These are phyloP conservation scores for Acleris sparsana DNA, from an alignment of 2,888 invertebrate genomes.

Conservation along the genomic window DNA sequence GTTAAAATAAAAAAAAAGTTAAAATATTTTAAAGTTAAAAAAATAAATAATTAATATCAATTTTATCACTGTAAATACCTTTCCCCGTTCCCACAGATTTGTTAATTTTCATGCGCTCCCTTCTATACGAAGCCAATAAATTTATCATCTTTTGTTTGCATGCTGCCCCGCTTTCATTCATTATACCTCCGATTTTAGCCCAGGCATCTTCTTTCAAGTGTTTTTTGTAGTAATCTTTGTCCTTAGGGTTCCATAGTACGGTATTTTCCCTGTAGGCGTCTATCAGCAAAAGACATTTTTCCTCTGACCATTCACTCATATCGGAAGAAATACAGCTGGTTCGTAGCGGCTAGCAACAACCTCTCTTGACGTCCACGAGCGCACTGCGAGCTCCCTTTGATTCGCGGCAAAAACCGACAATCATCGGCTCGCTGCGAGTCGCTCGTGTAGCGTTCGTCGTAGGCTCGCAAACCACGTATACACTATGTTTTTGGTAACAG, in stretches of 20 bases:
- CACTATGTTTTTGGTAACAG: no score
- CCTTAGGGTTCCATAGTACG: conserved; percentile 14
- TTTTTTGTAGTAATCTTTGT: conserved; percentile 12
- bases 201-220: conserved; percentile 17
- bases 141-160: conserved; percentile 1
- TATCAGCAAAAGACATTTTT: conserved; percentile 20
- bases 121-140: background rate
- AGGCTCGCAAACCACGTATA: no score
- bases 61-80: no score
- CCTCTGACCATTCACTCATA: conserved; percentile 23
- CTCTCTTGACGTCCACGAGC: conserved; percentile 34
- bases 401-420: conserved; percentile 38
- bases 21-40: no score
- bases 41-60: no score
- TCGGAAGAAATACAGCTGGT: background rate
- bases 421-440: no score
- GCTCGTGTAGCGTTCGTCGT: no score
- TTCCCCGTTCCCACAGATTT: no score
- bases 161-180: conserved; percentile 11
- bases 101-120: no score
- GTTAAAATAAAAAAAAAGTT: no score
- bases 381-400: conserved; percentile 37
- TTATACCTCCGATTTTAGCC: conserved; percentile 13
- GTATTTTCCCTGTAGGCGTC: conserved; percentile 16
- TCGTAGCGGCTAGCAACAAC: conserved; percentile 12